These are phyloP conservation scores for Pelodytes ibericus DNA, from an alignment of 2,797 vertebrate genomes.

Conservation along the genomic window DNA sequence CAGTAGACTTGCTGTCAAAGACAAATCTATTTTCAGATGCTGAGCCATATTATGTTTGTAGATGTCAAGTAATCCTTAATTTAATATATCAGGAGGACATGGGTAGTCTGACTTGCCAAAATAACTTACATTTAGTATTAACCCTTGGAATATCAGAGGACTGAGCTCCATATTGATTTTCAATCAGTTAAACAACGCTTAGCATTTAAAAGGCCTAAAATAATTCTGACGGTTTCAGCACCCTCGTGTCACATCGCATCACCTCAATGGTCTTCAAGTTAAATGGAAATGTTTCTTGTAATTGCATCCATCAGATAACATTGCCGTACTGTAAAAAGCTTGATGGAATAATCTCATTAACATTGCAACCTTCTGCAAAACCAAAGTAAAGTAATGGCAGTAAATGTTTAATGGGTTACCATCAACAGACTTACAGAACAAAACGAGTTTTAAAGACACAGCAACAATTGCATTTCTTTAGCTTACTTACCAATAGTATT, in stretches of 20 bases:
- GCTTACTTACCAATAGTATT: too few relatives aligned
- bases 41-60: conserved; percentile 50
- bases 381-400: conserved; percentile 4
- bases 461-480: too few relatives aligned
- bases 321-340: conserved; percentile 8
- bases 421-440: neutral
- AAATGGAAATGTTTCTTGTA: conserved; percentile 25
- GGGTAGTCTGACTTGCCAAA: conserved; percentile 40
- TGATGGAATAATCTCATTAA: conserved; percentile 38
- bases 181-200: neutral
- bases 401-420: conserved; percentile 26
- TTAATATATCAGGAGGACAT: conserved; percentile 30
- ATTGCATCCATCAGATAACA: conserved; percentile 11
- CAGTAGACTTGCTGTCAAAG: conserved; percentile 55
- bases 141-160: neutral
- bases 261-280: conserved; percentile 8
- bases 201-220: neutral
- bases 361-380: neutral
- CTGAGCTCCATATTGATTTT: conserved; percentile 5
- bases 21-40: conserved; percentile 49
- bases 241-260: neutral
- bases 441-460: too few relatives aligned
- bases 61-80: conserved; percentile 40
- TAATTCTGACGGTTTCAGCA: conserved; percentile 12
- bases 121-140: conserved; percentile 31